Conservation (phyloP, 1,140 invertebrate species). For the Bombus pyrosoma region DNA sequence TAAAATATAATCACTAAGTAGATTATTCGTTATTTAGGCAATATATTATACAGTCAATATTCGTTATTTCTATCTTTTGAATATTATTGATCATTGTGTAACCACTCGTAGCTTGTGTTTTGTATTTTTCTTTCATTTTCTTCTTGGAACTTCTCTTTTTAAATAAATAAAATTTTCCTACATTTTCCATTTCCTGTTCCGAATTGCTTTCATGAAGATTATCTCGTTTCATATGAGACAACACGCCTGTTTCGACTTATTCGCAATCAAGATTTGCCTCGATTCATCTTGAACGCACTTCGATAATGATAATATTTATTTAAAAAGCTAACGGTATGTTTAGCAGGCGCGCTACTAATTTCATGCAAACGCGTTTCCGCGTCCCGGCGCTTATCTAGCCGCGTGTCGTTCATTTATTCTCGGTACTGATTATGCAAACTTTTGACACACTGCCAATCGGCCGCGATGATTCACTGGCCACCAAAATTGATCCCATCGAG, state of each 20-base stretch:
- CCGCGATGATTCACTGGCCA: conserved; percentile 40
- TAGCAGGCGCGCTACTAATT: conserved; percentile 24
- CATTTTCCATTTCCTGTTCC: too few species aligned
- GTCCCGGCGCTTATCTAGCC: conserved; percentile 14
- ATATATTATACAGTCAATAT: neutral
- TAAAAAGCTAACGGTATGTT: neutral
- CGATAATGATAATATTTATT: conserved; percentile 16
- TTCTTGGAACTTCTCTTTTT: too few species aligned
- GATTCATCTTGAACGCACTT: neutral
- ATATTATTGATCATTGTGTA: neutral
- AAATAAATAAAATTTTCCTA: too few species aligned
- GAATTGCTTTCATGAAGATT: too few species aligned
- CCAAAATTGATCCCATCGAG: neutral
- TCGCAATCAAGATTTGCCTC: neutral
- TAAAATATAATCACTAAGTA: too few species aligned
- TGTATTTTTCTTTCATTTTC: too few species aligned
- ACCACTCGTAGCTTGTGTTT: neutral
- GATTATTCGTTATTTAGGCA: too few species aligned
- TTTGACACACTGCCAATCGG: conserved; percentile 56
- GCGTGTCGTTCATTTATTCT: conserved; percentile 56
- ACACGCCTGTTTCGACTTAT: too few species aligned
- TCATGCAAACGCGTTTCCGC: conserved; percentile 33
- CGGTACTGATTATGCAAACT: conserved; percentile 62
- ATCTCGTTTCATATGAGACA: neutral
- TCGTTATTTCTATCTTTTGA: neutral